These are phyloP conservation scores for Plectrocnemia conspersa DNA, from an alignment of 1,140 invertebrate species.

Conservation along the genomic window DNA sequence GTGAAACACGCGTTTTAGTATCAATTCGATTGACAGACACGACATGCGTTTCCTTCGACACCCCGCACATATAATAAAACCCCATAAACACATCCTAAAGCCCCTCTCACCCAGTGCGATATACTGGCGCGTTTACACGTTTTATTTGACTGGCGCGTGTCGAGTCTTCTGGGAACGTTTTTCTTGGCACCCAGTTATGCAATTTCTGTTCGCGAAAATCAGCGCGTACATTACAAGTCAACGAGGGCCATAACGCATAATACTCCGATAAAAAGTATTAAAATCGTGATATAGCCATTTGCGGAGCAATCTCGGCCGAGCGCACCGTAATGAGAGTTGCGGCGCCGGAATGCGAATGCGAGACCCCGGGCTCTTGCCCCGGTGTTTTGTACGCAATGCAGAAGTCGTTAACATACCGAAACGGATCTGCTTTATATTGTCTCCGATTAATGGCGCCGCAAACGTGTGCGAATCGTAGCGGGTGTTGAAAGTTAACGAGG, in stretches of 20 bases:
- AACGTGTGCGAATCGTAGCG: neutral
- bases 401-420: no score
- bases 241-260: slow-evolving; percentile 16
- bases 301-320: slow-evolving; percentile 1
- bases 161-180: neutral
- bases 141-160: neutral
- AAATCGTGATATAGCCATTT: slow-evolving; percentile 11
- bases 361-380: neutral
- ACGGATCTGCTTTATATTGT: no score
- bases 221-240: slow-evolving; percentile 3
- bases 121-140: no score
- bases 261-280: slow-evolving; percentile 27
- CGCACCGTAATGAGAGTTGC: slow-evolving; percentile 5
- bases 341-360: neutral
- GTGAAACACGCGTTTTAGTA: no score
- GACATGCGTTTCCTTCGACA: no score
- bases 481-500: neutral
- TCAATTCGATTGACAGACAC: no score
- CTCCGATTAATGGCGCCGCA: neutral
- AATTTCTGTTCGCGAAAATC: slow-evolving; percentile 3
- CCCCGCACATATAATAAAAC: no score
- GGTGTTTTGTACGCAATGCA: no score
- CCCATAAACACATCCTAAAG: no score
- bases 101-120: no score
- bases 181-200: neutral